Conservation (phyloP, 2,113 vertebrate species). For the Pitta sordida region DNA sequence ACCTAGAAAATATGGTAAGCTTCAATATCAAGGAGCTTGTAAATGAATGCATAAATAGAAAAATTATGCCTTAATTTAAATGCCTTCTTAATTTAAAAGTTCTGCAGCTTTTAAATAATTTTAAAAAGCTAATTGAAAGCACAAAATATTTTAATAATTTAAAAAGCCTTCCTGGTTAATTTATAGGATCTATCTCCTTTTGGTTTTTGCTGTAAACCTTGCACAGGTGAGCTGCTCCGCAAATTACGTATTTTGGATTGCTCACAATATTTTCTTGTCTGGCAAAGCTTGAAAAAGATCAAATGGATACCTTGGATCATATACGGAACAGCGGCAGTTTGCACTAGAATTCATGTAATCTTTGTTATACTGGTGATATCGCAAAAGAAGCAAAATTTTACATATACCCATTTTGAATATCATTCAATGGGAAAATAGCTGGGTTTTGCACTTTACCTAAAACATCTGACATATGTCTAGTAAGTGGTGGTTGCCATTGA, state of each 20-base stretch:
- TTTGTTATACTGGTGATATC: not conserved
- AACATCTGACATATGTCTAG: accelerated
- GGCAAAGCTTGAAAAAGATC: not conserved
- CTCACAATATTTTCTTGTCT: not conserved
- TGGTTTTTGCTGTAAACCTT: conserved; percentile 8
- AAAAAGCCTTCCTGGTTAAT: conserved; percentile 17
- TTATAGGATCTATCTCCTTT: not conserved
- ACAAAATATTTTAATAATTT: conserved; percentile 40
- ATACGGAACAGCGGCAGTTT: not conserved
- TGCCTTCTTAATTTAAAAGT: conserved; percentile 14
- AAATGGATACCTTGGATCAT: not conserved
- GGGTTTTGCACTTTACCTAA: not conserved
- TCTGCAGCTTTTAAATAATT: conserved; percentile 15
- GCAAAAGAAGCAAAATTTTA: not conserved
- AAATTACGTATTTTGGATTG: not conserved
- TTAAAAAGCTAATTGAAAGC: conserved; percentile 27
- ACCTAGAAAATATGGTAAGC: conserved; percentile 19
- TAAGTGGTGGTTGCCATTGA: not conserved
- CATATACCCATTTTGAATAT: not conserved
- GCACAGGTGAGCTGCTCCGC: not conserved
- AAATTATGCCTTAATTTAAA: conserved; percentile 53
- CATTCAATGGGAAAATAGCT: not conserved
- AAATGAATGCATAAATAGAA: conserved; percentile 49
- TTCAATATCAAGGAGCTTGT: conserved; percentile 15
- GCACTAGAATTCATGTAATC: not conserved